These are phyloP conservation scores for Bucorvus abyssinicus DNA, from an alignment of 2,797 vertebrate genomes.

Conservation along the genomic window DNA sequence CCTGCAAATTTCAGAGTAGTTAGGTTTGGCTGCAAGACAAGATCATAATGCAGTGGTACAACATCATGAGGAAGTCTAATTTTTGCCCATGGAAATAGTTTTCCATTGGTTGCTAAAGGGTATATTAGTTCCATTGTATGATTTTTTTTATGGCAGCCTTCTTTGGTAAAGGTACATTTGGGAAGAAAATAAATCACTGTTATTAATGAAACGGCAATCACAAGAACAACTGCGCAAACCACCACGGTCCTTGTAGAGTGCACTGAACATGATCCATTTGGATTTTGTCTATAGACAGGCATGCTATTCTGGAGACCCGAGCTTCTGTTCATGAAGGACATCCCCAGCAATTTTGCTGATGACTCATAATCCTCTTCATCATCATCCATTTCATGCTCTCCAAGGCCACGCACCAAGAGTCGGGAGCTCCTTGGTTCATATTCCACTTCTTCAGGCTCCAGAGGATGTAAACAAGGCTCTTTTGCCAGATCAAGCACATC, in stretches of 20 bases:
- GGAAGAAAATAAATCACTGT: slow-evolving; percentile 90
- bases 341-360: slow-evolving; percentile 93
- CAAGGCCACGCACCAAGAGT: slow-evolving; percentile 90
- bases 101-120: slow-evolving; percentile 81
- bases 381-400: slow-evolving; percentile 93
- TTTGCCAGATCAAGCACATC: slow-evolving; percentile 94
- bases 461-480: slow-evolving; percentile 87
- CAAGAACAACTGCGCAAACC: slow-evolving; percentile 83
- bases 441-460: slow-evolving; percentile 90
- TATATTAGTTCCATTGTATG: slow-evolving; percentile 77
- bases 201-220: slow-evolving; percentile 83
- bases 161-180: slow-evolving; percentile 93
- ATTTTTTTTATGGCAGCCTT: slow-evolving; percentile 85
- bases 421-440: slow-evolving; percentile 92
- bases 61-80: slow-evolving; percentile 84
- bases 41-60: slow-evolving; percentile 84
- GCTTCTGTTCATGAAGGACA: slow-evolving; percentile 98
- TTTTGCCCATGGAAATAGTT: slow-evolving; percentile 89
- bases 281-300: slow-evolving; percentile 81
- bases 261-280: slow-evolving; percentile 79
- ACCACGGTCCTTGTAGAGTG: slow-evolving; percentile 83
- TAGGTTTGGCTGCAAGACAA: slow-evolving; percentile 86
- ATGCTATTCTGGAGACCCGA: slow-evolving; percentile 79
- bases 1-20: slow-evolving; percentile 84
- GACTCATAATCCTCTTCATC: slow-evolving; percentile 97